Evolutionary conservation across 1,140 invertebrate genomes (phyloP).

Genomic region (Drosophila ohnishii): DNA sequence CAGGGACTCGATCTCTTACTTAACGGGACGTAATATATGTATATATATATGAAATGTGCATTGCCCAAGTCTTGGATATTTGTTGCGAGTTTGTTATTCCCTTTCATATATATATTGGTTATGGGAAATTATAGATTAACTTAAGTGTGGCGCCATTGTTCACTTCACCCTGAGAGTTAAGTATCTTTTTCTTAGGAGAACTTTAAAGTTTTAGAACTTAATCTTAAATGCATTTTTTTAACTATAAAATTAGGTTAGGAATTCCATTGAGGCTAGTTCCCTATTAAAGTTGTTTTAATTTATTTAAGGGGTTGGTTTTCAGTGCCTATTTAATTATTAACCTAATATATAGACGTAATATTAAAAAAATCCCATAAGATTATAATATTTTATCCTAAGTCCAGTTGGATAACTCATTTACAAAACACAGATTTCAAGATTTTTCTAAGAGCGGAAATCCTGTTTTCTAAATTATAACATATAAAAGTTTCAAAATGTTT

Average conservation of each 20-base stretch:
- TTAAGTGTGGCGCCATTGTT: not conserved
- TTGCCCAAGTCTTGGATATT: conserved; percentile 1
- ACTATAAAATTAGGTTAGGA: not conserved
- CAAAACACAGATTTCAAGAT: not conserved
- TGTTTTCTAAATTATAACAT: too few relatives aligned
- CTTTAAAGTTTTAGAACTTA: not conserved
- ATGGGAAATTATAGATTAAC: conserved; percentile 12
- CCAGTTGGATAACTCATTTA: not conserved
- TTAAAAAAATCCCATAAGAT: not conserved
- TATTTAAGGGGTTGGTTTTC: too few relatives aligned
- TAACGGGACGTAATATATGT: conserved; percentile 4
- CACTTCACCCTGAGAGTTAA: not conserved
- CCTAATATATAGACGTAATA: too few relatives aligned
- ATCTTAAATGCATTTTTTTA: not conserved
- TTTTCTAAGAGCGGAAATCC: not conserved
- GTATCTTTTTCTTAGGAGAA: not conserved
- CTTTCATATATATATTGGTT: conserved; percentile 2
- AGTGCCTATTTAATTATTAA: too few relatives aligned
- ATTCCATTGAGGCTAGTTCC: too few relatives aligned
- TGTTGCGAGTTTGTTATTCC: conserved; percentile 9
- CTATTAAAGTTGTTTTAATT: not conserved
- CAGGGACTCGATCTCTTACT: not conserved
- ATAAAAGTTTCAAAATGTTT: too few relatives aligned
- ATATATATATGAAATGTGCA: not conserved
- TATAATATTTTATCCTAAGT: not conserved